Percentiles rank a stretch among this genome's conserved stretches.
These are phyloP conservation scores for Corythucha ciliata DNA, from an alignment of 2,888 invertebrate genomes.

Conservation along the genomic window DNA sequence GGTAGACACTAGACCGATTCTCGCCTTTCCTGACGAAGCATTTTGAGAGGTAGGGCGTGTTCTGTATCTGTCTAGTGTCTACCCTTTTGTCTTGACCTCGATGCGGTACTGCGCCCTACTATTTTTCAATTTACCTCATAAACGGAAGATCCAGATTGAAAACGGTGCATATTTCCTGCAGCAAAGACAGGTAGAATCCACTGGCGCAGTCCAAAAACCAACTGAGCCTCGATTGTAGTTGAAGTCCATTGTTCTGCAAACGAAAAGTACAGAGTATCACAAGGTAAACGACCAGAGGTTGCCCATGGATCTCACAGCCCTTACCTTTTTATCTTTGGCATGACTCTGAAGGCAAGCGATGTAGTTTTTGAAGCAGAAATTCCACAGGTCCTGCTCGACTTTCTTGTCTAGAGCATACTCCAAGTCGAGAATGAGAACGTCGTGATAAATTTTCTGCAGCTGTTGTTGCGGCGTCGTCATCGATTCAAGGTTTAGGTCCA, in stretches of 20 bases:
- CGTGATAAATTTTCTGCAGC: constrained; percentile 59
- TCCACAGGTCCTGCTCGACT: constrained; percentile 84
- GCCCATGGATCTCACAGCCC: background rate
- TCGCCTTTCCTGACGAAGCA: too few species aligned
- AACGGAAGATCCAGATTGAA: constrained; percentile 75
- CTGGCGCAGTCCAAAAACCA: constrained; percentile 76
- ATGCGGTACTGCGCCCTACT: too few species aligned
- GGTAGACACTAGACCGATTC: too few species aligned
- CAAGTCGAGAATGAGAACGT: constrained; percentile 66
- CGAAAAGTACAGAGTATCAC: background rate
- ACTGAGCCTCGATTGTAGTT: constrained; percentile 59
- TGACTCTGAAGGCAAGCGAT: constrained; percentile 68
- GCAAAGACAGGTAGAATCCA: constrained; percentile 70
- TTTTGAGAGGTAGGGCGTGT: too few species aligned
- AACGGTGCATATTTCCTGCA: constrained; percentile 71
- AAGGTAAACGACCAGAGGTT: background rate
- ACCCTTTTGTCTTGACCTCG: too few species aligned
- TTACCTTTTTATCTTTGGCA: constrained; percentile 68
- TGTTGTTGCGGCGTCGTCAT: too few species aligned
- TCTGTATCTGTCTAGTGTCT: too few species aligned
- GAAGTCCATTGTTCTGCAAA: constrained; percentile 24
- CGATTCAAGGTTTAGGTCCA: constrained; percentile 45
- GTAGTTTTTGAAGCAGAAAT: constrained; percentile 77
- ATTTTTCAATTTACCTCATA: constrained; percentile 46
- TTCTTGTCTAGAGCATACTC: constrained; percentile 82